Percentiles rank a stretch among this genome's conserved stretches.
These are phyloP conservation scores for Pseudomugil tenellus DNA, from an alignment of 2,797 vertebrate genomes.

Conservation along the genomic window DNA sequence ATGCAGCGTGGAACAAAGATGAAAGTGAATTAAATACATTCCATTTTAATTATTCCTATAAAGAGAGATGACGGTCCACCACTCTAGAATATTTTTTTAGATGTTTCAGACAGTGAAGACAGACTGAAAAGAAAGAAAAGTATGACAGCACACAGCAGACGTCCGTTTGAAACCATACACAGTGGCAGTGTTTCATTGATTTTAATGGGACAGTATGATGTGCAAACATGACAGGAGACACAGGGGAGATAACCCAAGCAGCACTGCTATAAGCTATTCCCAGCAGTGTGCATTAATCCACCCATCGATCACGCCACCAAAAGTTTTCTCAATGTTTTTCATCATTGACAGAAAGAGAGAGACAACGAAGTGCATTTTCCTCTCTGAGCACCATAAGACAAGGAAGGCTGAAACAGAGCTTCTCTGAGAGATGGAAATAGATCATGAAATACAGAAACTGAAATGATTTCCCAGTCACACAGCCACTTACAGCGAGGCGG, in stretches of 20 bases:
- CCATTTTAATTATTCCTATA: constrained; percentile 10
- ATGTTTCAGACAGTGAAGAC: constrained; percentile 50
- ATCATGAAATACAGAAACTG: constrained; percentile 74
- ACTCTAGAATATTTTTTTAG: constrained; percentile 12
- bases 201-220: constrained; percentile 78
- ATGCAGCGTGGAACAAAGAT: constrained; percentile 13
- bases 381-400: constrained; percentile 62
- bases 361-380: constrained; percentile 41
- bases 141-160: constrained; percentile 46
- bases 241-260: constrained; percentile 73
- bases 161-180: constrained; percentile 63
- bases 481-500: constrained; percentile 68
- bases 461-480: constrained; percentile 74
- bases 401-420: constrained; percentile 51
- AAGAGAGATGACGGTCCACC: constrained; percentile 34
- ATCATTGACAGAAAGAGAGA: constrained; percentile 52
- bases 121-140: constrained; percentile 40
- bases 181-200: constrained; percentile 67
- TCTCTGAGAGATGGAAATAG: constrained; percentile 77
- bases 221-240: constrained; percentile 77
- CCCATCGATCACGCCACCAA: constrained; percentile 67
- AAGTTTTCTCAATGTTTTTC: constrained; percentile 71
- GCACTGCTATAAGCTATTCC: constrained; percentile 70
- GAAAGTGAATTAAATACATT: constrained; percentile 30
- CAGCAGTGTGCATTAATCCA: constrained; percentile 74